Percentiles rank a stretch among this genome's conserved stretches.
Conservation (phyloP, 1,140 invertebrate species). For the Rhagoletis pomonella region DNA sequence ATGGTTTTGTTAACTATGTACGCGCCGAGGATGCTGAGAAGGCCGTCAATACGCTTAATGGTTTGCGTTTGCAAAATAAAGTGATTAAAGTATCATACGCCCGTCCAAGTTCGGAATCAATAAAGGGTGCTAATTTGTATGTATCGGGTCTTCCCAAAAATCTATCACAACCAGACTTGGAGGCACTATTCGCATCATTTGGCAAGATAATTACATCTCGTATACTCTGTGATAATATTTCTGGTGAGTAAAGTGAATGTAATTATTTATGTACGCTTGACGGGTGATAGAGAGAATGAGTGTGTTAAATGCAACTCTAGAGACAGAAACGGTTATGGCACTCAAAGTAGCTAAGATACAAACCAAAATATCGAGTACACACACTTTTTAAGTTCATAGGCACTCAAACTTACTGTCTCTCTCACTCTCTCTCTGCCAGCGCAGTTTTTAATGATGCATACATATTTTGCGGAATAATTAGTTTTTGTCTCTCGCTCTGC, state of each 20-base stretch:
- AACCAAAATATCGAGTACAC: not conserved
- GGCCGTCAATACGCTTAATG: constrained; percentile 90
- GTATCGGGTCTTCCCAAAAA: constrained; percentile 90
- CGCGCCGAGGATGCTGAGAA: constrained; percentile 88
- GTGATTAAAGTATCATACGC: constrained; percentile 94
- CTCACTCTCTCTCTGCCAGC: too few species aligned
- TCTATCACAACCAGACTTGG: constrained; percentile 89
- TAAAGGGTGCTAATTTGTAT: constrained; percentile 93
- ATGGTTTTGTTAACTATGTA: constrained; percentile 93
- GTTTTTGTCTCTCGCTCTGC: constrained; percentile 45
- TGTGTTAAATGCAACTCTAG: too few species aligned
- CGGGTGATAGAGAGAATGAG: too few species aligned
- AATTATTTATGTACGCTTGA: too few species aligned
- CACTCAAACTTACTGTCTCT: not conserved
- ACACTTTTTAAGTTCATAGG: not conserved
- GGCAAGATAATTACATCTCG: constrained; percentile 91
- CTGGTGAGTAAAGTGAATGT: constrained; percentile 74
- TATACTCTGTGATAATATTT: constrained; percentile 91
- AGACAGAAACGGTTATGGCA: too few species aligned
- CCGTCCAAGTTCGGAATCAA: constrained; percentile 90
- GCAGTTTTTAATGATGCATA: not conserved
- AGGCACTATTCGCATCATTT: constrained; percentile 86
- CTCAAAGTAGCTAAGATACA: too few species aligned
- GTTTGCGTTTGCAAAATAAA: constrained; percentile 90
- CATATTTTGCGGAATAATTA: constrained; percentile 9